Evolutionary conservation across 2,888 invertebrate species (phyloP).

Genomic region (Agrotis puta): DNA sequence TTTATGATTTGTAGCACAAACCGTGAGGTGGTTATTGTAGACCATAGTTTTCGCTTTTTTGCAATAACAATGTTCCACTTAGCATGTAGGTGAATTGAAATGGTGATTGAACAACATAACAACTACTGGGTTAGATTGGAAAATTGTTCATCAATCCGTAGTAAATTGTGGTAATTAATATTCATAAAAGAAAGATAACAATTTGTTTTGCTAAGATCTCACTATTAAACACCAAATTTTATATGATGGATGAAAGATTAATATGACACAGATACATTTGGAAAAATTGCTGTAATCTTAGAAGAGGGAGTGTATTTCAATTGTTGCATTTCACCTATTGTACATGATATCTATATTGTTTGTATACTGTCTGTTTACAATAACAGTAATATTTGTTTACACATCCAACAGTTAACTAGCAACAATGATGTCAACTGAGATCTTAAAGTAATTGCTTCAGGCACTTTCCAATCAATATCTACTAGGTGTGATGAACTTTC

Average conservation of each 20-base stretch:
- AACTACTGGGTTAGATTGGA: conserved; percentile 56
- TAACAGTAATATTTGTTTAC: conserved; percentile 50
- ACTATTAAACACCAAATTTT: neutral
- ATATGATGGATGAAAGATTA: conserved; percentile 26
- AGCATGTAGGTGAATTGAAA: conserved; percentile 79
- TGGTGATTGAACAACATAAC: conserved; percentile 79
- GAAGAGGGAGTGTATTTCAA: conserved; percentile 22
- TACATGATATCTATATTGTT: conserved; percentile 30
- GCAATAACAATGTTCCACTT: conserved; percentile 70
- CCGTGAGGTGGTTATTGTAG: conserved; percentile 34
- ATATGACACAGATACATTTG: conserved; percentile 56
- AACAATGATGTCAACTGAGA: conserved; percentile 38
- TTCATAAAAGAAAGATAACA: conserved; percentile 7
- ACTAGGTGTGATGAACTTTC: neutral
- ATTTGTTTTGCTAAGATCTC: neutral
- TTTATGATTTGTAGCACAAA: conserved; percentile 52
- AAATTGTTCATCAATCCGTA: conserved; percentile 21
- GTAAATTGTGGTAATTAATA: conserved; percentile 14
- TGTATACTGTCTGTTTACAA: conserved; percentile 33
- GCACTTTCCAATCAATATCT: neutral
- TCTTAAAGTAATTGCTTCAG: neutral
- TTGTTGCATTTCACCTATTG: conserved; percentile 25
- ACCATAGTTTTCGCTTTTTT: conserved; percentile 48
- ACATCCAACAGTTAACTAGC: conserved; percentile 18
- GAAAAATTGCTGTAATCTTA: conserved; percentile 42